phyloP scores from a whole-genome alignment of 2,113 vertebrate genomes.

The Myiagra hebetior region DNA sequence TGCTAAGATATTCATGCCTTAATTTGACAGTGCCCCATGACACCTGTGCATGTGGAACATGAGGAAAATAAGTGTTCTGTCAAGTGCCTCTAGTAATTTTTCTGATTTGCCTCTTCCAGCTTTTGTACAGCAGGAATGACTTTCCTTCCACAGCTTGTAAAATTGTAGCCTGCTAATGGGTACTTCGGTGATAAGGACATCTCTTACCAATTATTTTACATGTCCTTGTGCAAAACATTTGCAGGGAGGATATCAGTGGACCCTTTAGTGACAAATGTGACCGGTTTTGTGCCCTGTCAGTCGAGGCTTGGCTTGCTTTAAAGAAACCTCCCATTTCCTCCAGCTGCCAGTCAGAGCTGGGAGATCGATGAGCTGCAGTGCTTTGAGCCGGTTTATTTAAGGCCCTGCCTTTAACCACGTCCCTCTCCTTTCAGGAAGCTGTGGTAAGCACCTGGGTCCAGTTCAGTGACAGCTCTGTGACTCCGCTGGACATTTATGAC shows the following conservation, averaged over 20 bases:
- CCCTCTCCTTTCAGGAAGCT: slow-evolving; percentile 83
- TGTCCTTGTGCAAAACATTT: background rate
- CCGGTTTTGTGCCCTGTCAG: background rate
- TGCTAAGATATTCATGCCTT: background rate
- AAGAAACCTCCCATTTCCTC: background rate
- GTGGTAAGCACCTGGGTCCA: slow-evolving; percentile 92
- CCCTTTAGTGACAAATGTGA: background rate
- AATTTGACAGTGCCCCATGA: slow-evolving; percentile 20
- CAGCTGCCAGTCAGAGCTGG: background rate
- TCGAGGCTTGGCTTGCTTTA: background rate
- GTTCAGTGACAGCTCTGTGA: slow-evolving; percentile 91
- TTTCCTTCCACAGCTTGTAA: background rate
- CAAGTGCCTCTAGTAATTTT: slow-evolving; percentile 6
- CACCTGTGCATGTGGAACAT: background rate
- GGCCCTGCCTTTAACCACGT: background rate
- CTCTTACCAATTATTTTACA: background rate
- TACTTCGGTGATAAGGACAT: background rate
- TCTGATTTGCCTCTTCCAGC: background rate
- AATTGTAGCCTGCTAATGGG: background rate
- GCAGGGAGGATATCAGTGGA: background rate
- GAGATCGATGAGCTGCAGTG: background rate
- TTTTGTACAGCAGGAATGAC: background rate
- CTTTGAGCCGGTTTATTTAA: background rate
- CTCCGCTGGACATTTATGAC: slow-evolving; percentile 91
- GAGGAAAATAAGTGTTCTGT: slow-evolving; percentile 30